These are phyloP conservation scores for Eremobia ochroleuca DNA, from an alignment of 2,888 invertebrate genomes.

Conservation along the genomic window DNA sequence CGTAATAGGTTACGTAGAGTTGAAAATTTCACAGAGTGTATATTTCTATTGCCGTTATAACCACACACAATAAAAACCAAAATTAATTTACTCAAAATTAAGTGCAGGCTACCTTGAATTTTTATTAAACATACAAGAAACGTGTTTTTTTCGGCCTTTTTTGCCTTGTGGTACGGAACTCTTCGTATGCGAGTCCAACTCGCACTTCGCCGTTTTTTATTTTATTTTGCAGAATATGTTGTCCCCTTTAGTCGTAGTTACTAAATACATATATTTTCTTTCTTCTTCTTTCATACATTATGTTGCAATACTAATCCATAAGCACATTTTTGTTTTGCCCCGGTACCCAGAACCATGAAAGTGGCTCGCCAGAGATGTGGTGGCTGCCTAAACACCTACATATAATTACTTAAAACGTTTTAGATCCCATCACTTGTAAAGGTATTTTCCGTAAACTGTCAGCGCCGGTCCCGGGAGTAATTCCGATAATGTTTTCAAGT, in stretches of 20 bases:
- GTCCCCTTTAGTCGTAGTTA: background rate
- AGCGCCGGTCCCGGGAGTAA: slow-evolving; percentile 56
- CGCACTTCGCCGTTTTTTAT: background rate
- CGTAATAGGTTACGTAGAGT: background rate
- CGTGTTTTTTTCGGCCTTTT: background rate
- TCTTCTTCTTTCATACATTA: background rate
- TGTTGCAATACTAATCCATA: background rate
- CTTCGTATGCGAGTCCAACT: too few species aligned
- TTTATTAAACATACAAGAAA: background rate
- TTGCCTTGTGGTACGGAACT: too few species aligned
- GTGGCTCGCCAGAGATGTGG: background rate
- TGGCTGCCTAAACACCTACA: slow-evolving; percentile 19
- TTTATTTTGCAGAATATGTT: background rate
- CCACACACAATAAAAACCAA: background rate
- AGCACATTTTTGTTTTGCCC: background rate
- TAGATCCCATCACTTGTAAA: slow-evolving; percentile 43
- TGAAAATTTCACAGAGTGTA: background rate
- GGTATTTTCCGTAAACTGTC: slow-evolving; percentile 61
- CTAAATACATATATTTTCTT: background rate
- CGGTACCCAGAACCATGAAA: background rate
- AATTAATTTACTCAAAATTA: too few species aligned
- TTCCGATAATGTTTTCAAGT: slow-evolving; percentile 63
- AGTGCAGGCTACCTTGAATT: too few species aligned
- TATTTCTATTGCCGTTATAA: background rate
- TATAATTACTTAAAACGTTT: slow-evolving; percentile 57